Conservation (phyloP, 1,140 invertebrate genomes). For the Euura saliciscinereae region DNA sequence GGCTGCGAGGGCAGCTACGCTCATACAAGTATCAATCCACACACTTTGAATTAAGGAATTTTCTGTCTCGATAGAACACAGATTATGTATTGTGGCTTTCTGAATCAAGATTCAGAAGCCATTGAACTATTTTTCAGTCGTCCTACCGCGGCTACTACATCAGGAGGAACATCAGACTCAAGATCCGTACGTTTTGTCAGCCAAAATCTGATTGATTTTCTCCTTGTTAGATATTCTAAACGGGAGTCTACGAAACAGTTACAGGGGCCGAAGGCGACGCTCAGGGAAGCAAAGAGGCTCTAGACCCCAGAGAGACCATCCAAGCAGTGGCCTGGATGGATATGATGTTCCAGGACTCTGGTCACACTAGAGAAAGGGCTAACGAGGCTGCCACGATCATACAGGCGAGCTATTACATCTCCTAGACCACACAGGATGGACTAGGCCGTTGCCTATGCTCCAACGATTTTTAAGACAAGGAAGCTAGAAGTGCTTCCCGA, state of each 20-base stretch:
- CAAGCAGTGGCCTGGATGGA: slow-evolving; percentile 43
- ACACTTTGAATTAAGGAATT: no score
- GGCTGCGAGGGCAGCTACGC: slow-evolving; percentile 49
- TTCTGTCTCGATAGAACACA: no score
- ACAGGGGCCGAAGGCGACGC: slow-evolving; percentile 21
- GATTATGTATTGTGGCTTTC: no score
- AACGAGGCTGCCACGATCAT: slow-evolving; percentile 51
- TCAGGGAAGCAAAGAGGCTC: slow-evolving; percentile 18
- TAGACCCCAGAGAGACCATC: slow-evolving; percentile 30
- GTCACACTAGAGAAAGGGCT: slow-evolving; percentile 41
- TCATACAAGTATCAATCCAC: slow-evolving; percentile 47
- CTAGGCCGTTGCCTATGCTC: no score
- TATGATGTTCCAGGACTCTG: slow-evolving; percentile 44
- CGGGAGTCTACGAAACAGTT: background rate
- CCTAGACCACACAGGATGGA: no score
- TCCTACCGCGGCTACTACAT: slow-evolving; percentile 59
- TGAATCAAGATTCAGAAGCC: slow-evolving; percentile 8
- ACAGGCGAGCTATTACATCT: slow-evolving; percentile 34
- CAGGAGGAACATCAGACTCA: slow-evolving; percentile 41
- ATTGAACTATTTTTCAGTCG: slow-evolving; percentile 32
- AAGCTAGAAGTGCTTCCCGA: no score
- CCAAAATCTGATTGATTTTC: no score
- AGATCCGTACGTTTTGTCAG: background rate
- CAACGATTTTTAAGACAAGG: no score
- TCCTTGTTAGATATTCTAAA: no score